Conservation (phyloP, 2,113 vertebrate genomes). For the Panthera leo region DNA sequence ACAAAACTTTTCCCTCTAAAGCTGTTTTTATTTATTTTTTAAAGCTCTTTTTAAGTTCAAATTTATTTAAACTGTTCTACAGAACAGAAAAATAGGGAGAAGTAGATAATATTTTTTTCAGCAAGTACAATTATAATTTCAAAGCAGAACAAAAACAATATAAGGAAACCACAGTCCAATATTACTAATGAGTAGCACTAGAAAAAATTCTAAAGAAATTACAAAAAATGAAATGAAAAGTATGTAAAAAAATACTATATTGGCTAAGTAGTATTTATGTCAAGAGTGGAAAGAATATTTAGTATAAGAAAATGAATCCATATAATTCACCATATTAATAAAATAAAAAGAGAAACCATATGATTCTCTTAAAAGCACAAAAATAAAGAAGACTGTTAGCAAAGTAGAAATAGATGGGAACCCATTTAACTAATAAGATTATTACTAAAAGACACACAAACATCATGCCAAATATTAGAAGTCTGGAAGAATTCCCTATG, state of each 20-base stretch:
- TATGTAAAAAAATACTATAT: neutral
- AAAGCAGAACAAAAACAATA: neutral
- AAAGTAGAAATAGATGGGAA: neutral
- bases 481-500: neutral
- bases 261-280: neutral
- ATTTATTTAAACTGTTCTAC: neutral
- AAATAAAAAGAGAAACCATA: neutral
- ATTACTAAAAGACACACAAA: neutral
- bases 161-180: neutral
- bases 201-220: neutral
- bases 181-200: neutral
- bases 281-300: neutral
- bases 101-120: neutral
- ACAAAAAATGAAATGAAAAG: neutral
- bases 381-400: neutral
- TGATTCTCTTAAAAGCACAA: neutral
- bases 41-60: neutral
- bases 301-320: neutral
- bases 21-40: neutral
- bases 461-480: neutral
- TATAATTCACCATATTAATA: neutral
- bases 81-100: neutral
- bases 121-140: neutral
- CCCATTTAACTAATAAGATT: neutral
- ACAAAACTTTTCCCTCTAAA: neutral